These are phyloP conservation scores for Rhinolophus ferrumequinum DNA, from an alignment of 2,113 vertebrate species.

Conservation along the genomic window DNA sequence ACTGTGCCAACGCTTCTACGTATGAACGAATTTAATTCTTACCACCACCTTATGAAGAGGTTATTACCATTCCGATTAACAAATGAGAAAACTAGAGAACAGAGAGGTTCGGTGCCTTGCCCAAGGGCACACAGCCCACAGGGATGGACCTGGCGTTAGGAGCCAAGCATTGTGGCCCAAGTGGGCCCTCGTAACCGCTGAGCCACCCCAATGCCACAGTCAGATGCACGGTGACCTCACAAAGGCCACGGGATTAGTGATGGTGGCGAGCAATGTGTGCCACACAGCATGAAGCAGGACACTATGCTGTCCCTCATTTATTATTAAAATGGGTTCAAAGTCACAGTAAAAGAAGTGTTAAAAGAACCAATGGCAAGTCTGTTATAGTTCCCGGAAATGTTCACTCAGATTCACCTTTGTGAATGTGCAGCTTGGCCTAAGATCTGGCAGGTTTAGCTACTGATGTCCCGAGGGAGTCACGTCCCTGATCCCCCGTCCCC, in stretches of 20 bases:
- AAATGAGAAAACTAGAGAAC: background rate
- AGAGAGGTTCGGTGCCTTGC: too few relatives aligned
- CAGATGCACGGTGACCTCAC: accelerated
- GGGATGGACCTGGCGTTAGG: accelerated
- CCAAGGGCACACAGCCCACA: background rate
- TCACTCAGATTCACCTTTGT: background rate
- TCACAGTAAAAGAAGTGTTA: accelerated
- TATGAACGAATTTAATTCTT: accelerated
- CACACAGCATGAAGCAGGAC: accelerated
- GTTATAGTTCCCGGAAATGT: accelerated
- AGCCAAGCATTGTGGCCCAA: accelerated
- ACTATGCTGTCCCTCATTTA: accelerated
- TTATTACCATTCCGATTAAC: accelerated
- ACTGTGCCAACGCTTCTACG: accelerated
- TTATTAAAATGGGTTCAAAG: accelerated
- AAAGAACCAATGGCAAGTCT: background rate
- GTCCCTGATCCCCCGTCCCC: background rate
- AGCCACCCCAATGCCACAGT: too few relatives aligned
- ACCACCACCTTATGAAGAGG: accelerated
- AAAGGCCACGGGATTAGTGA: accelerated
- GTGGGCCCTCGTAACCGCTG: accelerated
- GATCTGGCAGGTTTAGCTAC: accelerated
- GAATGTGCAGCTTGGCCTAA: accelerated
- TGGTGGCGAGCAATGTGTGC: accelerated
- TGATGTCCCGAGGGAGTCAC: too few relatives aligned